Base-by-base conservation (phyloP, 2,888 invertebrate genomes). In the Caenorhabditis doughertyi region DNA sequence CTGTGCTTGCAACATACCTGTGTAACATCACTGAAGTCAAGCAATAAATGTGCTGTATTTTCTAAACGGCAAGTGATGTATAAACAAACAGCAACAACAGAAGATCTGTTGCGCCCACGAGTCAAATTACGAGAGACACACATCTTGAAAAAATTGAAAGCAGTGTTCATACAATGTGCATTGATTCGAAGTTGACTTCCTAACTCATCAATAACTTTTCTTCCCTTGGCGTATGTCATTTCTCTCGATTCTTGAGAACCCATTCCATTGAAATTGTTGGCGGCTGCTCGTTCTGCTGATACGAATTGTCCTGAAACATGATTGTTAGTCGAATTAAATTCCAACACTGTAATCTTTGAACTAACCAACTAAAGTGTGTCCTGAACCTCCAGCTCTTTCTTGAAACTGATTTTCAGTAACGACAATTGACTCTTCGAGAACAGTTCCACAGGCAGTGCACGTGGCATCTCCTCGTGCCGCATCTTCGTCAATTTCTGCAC, bases 61-160 rank as follows among this genome's bases (percentile, higher is more conserved):
- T 98, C 97, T 1, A 96, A 95, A 85, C 98, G 94, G 91, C 98
- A 98, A 0, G 97, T 97, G 92, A 99, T 95, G 92, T 99, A 99
- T 2, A 99, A 95, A 92, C 98, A 99, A 29, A 98, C 97, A 39
- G 98, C 98, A 91, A 97, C 95, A 65, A 98, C 96, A 91, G 96
- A 96, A 16, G 95, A 94, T 85, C 86, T 77, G 55, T 70, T 96
- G 42, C 99, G 94, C 11, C 99, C 98, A 89, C 97, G 94, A 0
- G 98, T 99, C 71, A 93, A 85, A 35, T 92, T 90, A 21, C 92
- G 92, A 11, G 88, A 89, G 16, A 93, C 92, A 21, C 93, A 93
- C 92, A 93, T 92, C 85, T 96, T 96, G 92, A 96, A 97, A 92
- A 97, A 97, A 92, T 96, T 96, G 89, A 95, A 95, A 0, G 98